These are phyloP conservation scores for Typhlichthys eigenmanni DNA, from an alignment of 2,797 vertebrate species.

Conservation along the genomic window DNA sequence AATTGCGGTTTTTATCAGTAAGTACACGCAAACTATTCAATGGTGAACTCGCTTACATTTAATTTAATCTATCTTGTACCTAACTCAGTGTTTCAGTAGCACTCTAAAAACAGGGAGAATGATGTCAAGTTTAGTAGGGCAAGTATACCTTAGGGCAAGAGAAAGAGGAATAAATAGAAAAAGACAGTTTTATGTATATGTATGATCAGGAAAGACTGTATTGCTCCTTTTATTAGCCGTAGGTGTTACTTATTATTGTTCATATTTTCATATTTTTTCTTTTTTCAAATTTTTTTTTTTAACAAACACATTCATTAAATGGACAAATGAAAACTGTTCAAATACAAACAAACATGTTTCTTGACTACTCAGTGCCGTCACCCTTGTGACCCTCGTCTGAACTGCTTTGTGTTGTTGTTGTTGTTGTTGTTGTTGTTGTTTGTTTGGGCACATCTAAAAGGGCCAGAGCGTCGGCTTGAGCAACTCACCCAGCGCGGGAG, in stretches of 20 bases:
- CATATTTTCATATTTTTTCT: no score
- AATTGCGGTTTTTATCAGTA: not conserved
- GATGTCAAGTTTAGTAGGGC: slow-evolving; percentile 18
- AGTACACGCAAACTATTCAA: no score
- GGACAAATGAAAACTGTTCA: slow-evolving; percentile 12
- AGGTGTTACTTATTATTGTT: not conserved
- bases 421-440: slow-evolving; percentile 3
- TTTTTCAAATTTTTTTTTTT: not conserved
- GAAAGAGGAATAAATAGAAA: slow-evolving; percentile 19
- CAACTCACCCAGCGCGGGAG: slow-evolving; percentile 89
- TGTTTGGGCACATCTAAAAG: not conserved
- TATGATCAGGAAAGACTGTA: not conserved
- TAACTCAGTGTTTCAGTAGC: slow-evolving; percentile 22
- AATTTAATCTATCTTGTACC: slow-evolving; percentile 22
- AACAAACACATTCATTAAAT: no score
- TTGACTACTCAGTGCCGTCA: slow-evolving; percentile 5
- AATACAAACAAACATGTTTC: not conserved
- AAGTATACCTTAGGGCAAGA: slow-evolving; percentile 20
- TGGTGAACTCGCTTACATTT: slow-evolving; percentile 11
- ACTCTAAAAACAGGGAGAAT: slow-evolving; percentile 21
- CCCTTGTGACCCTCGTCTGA: slow-evolving; percentile 30
- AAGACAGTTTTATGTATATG: slow-evolving; percentile 1
- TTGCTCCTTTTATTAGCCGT: not conserved
- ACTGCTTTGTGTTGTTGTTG: slow-evolving; percentile 15
- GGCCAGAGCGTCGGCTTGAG: no score